Evolutionary conservation across 2,113 vertebrate genomes (phyloP), one percentile per base, ranked within the genome.

Genomic region (Zeus faber): DNA sequence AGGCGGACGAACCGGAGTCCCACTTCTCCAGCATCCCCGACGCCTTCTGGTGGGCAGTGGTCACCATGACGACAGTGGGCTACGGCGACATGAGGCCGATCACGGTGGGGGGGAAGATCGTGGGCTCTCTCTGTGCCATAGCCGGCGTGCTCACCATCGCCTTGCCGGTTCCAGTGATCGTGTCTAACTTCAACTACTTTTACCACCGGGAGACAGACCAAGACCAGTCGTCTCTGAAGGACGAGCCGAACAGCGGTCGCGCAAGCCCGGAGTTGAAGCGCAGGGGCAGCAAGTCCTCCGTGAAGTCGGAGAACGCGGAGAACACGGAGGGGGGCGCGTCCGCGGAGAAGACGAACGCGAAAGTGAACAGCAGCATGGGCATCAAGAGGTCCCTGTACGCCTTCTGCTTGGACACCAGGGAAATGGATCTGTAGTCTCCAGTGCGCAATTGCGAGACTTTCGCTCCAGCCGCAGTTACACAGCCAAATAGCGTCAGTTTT

Each of bases 111-210:
- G 96, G 96, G 8, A 98, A 97, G 80, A 97, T 98, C 1, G 95
- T 98, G 70, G 96, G 96, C 3, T 99, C 95, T 0, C 70, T 99
- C 60, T 97, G 96, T 35, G 96, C 96, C 73, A 99, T 99, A 0
- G 96, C 96, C 0, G 96, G 96, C 0, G 96, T 98, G 50, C 88
- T 98, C 7, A 98, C 96, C 67, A 98, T 99, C 0, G 95, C 95
- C n/a, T 81, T 99, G 2, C 95, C 96, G 0, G 97, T 99, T 11
- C 96, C 96, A 0, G 95, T 98, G 69, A 99, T 98, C 0, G 96
- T 98, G 0, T 98, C 96, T 71, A 98, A 99, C 86, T 99, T 99
- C 81, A 99, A 98, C 72, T 99, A 98, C 84, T 98, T 98, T 84
- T 99, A 98, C 75, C 95, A 99, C 77, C 76, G 96, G 0, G 96